These are phyloP conservation scores for Thinocorus orbignyianus DNA, from an alignment of 2,113 vertebrate species.

Conservation along the genomic window DNA sequence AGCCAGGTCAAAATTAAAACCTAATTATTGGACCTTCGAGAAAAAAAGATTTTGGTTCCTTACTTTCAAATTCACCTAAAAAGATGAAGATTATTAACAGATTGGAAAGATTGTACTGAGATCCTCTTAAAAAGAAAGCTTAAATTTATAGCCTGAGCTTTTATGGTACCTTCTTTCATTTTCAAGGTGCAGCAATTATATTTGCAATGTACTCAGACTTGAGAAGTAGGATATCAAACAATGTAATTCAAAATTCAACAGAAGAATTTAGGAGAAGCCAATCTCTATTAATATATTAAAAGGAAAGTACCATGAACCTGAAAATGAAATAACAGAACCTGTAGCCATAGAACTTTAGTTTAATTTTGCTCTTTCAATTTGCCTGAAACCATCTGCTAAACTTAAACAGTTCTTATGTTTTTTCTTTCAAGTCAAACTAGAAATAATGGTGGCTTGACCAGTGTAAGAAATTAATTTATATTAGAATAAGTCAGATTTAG, in stretches of 20 bases:
- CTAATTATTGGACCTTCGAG: background rate
- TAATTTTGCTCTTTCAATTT: background rate
- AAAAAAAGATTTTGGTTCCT: background rate
- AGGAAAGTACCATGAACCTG: background rate
- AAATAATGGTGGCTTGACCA: background rate
- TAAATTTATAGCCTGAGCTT: background rate
- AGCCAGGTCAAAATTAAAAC: background rate
- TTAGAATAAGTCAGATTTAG: background rate
- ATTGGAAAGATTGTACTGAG: background rate
- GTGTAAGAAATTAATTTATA: background rate
- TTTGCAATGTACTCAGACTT: background rate
- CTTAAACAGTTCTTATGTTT: background rate
- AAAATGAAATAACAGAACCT: background rate
- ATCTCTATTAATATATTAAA: background rate
- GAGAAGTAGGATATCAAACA: background rate
- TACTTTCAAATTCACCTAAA: background rate
- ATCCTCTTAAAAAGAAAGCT: background rate
- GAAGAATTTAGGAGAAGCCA: background rate
- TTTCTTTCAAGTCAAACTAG: background rate
- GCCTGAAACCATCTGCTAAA: background rate
- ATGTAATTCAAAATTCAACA: background rate
- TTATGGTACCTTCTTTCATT: background rate
- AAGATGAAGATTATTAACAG: background rate
- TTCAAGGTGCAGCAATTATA: background rate
- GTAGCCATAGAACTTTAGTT: background rate